phyloP scores from a whole-genome alignment of 2,888 invertebrate species.

The Pammene fasciana region DNA sequence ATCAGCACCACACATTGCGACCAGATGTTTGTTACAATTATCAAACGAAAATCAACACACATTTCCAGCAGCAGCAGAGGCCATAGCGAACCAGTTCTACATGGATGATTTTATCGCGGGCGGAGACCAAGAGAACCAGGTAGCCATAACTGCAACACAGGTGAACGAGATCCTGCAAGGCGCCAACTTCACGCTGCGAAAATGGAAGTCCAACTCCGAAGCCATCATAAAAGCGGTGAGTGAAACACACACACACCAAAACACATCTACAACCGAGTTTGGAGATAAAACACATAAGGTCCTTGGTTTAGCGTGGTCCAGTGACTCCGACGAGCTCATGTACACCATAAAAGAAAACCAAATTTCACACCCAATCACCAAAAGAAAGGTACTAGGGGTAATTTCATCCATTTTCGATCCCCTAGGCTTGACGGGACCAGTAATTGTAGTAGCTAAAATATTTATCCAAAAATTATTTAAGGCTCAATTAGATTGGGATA shows the following conservation, averaged over 20 bases:
- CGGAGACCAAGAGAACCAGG: conserved; percentile 8
- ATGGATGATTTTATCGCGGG: conserved; percentile 12
- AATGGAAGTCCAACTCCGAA: conserved; percentile 14
- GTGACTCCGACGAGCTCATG: not conserved
- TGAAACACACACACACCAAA: not conserved
- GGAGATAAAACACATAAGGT: conserved; percentile 4
- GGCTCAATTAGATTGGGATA: conserved; percentile 3
- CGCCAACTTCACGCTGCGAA: not conserved
- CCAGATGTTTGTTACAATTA: conserved; percentile 1
- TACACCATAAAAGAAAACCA: not conserved
- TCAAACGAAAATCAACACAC: not conserved
- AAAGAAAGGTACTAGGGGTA: conserved; percentile 2
- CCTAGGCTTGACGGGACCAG: not conserved
- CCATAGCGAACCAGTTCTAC: conserved; percentile 3
- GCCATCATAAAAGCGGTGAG: not conserved
- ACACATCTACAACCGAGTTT: not conserved
- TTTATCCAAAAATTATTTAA: conserved; percentile 1
- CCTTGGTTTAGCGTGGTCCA: conserved; percentile 3
- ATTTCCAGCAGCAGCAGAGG: not conserved
- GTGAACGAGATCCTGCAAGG: not conserved
- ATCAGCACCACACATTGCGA: conserved; percentile 6
- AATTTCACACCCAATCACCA: not conserved
- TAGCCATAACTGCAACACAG: not conserved
- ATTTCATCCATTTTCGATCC: conserved; percentile 16
- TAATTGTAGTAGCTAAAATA: not conserved